These are phyloP conservation scores for Meliscaeva auricollis DNA, from an alignment of 2,888 invertebrate genomes.

Conservation along the genomic window DNA sequence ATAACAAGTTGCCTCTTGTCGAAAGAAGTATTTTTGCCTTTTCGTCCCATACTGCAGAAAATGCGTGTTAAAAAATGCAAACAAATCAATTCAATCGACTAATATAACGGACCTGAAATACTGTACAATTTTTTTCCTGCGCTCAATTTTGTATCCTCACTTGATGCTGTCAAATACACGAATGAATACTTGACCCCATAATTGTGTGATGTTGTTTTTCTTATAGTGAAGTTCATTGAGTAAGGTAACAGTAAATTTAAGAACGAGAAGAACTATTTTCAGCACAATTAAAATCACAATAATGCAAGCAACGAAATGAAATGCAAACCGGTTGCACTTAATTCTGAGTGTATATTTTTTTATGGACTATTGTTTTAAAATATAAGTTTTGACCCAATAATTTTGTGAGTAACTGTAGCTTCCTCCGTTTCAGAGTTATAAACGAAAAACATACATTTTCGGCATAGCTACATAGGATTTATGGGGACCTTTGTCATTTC, in stretches of 20 bases:
- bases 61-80: no score
- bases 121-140: not conserved
- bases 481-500: no score
- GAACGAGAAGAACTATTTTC: conserved; percentile 1
- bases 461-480: no score
- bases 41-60: conserved; percentile 4
- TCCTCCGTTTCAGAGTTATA: no score
- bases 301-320: not conserved
- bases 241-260: not conserved
- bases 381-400: no score
- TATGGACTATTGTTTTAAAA: no score
- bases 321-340: no score
- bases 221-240: no score
- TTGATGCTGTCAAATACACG: not conserved
- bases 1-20: conserved; percentile 1
- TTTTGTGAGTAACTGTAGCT: not conserved
- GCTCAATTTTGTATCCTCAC: no score
- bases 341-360: no score
- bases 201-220: conserved; percentile 3
- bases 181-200: conserved; percentile 3
- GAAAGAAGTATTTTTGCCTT: conserved; percentile 1
- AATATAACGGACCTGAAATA: conserved; percentile 3
- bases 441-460: no score
- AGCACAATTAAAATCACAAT: conserved; percentile 1
- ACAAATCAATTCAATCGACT: not conserved